Percentiles rank a stretch among this genome's conserved stretches.
phyloP scores from a whole-genome alignment of 2,888 invertebrate genomes.

The Orgyia antiqua region DNA sequence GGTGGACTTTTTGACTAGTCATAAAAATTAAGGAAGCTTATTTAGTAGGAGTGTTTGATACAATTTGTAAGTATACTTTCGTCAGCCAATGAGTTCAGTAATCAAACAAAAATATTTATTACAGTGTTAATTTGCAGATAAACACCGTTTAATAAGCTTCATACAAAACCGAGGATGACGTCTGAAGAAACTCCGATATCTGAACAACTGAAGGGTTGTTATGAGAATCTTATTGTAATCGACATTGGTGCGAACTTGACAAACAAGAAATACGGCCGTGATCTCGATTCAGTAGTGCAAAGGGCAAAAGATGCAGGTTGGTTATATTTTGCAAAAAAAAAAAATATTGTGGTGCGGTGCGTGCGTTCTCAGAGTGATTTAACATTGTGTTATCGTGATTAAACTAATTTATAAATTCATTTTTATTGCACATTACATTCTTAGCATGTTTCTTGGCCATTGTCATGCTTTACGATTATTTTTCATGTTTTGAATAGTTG shows the following conservation, averaged over 20 bases:
- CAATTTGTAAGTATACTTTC: conserved; percentile 59
- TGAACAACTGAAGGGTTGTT: conserved; percentile 85
- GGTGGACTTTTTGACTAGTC: conserved; percentile 63
- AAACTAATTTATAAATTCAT: conserved; percentile 41
- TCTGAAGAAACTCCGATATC: conserved; percentile 72
- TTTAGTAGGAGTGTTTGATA: conserved; percentile 75
- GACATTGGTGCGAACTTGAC: conserved; percentile 96
- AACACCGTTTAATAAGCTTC: conserved; percentile 74
- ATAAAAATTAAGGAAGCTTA: conserved; percentile 67
- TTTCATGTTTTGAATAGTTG: too few species aligned
- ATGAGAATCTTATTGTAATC: conserved; percentile 94
- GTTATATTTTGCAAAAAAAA: conserved; percentile 18
- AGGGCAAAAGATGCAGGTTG: conserved; percentile 94
- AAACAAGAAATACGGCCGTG: conserved; percentile 94
- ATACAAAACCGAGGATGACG: conserved; percentile 67
- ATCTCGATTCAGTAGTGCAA: conserved; percentile 93
- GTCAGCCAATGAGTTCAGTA: conserved; percentile 3
- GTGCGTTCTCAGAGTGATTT: conserved; percentile 28
- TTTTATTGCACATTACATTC: conserved; percentile 30
- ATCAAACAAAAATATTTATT: conserved; percentile 14
- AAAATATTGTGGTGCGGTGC: conserved; percentile 34
- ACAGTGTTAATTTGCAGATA: conserved; percentile 43
- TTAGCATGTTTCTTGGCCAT: conserved; percentile 23
- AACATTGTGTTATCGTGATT: conserved; percentile 23
- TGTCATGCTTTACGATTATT: too few species aligned